Conservation (phyloP, 2,113 vertebrate genomes). For the Sus scrofa region DNA sequence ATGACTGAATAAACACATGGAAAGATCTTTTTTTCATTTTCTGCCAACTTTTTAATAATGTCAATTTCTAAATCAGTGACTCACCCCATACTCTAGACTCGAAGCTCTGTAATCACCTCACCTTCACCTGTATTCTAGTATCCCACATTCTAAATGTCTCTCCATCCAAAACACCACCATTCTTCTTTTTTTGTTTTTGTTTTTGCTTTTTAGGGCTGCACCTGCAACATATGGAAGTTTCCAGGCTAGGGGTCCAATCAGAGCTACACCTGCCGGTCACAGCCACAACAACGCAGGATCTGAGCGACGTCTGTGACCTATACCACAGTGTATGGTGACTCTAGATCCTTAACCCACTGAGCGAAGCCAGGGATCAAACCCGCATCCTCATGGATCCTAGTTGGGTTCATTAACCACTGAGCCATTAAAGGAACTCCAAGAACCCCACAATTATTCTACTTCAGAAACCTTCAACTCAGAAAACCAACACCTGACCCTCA, state of each 20-base stretch:
- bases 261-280: too few relatives aligned
- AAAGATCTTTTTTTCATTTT: not conserved
- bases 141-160: not conserved
- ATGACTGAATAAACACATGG: not conserved
- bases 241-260: too few relatives aligned
- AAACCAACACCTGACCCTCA: not conserved
- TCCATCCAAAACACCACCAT: not conserved
- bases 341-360: too few relatives aligned
- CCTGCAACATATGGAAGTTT: too few relatives aligned
- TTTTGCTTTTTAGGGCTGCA: too few relatives aligned
- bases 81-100: not conserved
- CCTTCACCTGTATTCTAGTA: not conserved
- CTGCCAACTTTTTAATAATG: not conserved
- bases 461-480: not conserved
- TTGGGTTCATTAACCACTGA: too few relatives aligned
- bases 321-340: too few relatives aligned
- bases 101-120: not conserved
- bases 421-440: too few relatives aligned
- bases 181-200: not conserved
- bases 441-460: not conserved
- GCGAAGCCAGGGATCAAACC: too few relatives aligned
- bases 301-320: too few relatives aligned
- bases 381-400: too few relatives aligned
- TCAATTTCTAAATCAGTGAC: not conserved
- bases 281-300: too few relatives aligned